These are phyloP conservation scores for Trachurus trachurus DNA, from an alignment of 2,797 vertebrate species.

Conservation along the genomic window DNA sequence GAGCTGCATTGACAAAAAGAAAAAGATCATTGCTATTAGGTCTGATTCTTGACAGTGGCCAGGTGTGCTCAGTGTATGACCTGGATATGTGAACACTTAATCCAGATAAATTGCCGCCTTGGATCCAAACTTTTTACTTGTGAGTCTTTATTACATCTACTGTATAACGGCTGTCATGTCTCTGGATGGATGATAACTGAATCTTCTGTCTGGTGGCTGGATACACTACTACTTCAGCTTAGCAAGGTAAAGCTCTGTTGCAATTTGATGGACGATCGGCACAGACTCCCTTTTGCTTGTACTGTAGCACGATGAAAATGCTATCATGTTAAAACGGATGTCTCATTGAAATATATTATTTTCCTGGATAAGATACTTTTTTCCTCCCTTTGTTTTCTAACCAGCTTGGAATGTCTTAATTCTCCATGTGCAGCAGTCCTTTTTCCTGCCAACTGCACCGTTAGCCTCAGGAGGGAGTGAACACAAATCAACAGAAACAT, in stretches of 20 bases:
- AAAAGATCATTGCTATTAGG: not conserved
- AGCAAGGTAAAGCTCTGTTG: not conserved
- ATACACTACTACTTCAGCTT: not conserved
- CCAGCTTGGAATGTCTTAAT: not conserved
- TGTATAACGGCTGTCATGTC: not conserved
- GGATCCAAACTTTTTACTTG: not conserved
- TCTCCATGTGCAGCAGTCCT: conserved; percentile 4
- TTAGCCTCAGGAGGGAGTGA: not conserved
- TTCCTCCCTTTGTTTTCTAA: not conserved
- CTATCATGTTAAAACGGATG: not conserved
- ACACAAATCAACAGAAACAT: conserved; percentile 2
- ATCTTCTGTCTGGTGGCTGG: too few species aligned
- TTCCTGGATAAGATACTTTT: not conserved
- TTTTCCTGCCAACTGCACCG: not conserved
- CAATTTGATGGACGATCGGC: not conserved
- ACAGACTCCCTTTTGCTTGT: not conserved
- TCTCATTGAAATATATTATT: not conserved
- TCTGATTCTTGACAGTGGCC: not conserved
- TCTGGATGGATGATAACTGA: too few species aligned
- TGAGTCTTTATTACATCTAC: not conserved
- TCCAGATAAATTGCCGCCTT: too few species aligned
- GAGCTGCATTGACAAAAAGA: conserved; percentile 53
- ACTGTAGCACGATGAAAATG: not conserved
- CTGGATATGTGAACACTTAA: too few species aligned
- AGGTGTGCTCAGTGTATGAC: not conserved